Conservation (phyloP, 37 sponge, comb jelly and placozoan species). For the Spongia lamella region DNA sequence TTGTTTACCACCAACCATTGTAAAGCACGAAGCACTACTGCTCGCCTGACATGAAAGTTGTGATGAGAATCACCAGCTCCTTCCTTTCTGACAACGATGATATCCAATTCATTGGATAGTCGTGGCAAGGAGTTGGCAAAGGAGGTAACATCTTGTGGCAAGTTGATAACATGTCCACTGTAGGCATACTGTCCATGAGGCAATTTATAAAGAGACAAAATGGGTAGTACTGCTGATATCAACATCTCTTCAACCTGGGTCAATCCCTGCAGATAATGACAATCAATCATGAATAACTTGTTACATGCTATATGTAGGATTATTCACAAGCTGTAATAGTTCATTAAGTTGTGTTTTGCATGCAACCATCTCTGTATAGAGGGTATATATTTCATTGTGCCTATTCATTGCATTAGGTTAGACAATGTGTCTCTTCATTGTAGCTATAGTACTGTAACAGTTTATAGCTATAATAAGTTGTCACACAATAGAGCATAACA, state of each 20-base stretch:
- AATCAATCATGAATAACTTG: neutral
- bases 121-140: slow-evolving; percentile 38
- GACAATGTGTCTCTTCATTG: no score
- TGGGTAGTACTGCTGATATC: slow-evolving; percentile 41
- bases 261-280: no score
- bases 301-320: neutral
- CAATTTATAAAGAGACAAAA: slow-evolving; percentile 42
- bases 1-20: slow-evolving; percentile 39
- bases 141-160: slow-evolving; percentile 32
- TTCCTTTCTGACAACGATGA: slow-evolving; percentile 34
- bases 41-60: slow-evolving; percentile 45
- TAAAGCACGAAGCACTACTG: slow-evolving; percentile 32
- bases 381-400: no score
- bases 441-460: no score
- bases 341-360: neutral
- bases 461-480: no score
- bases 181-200: slow-evolving; percentile 37
- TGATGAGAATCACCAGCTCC: neutral
- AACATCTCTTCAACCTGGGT: slow-evolving; percentile 40
- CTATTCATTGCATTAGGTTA: no score
- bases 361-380: neutral
- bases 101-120: slow-evolving; percentile 12
- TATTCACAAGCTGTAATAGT: neutral
- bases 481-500: no score
- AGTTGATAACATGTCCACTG: slow-evolving; percentile 32